Conservation (phyloP, 2,113 vertebrate genomes). For the Microtus richardsoni region DNA sequence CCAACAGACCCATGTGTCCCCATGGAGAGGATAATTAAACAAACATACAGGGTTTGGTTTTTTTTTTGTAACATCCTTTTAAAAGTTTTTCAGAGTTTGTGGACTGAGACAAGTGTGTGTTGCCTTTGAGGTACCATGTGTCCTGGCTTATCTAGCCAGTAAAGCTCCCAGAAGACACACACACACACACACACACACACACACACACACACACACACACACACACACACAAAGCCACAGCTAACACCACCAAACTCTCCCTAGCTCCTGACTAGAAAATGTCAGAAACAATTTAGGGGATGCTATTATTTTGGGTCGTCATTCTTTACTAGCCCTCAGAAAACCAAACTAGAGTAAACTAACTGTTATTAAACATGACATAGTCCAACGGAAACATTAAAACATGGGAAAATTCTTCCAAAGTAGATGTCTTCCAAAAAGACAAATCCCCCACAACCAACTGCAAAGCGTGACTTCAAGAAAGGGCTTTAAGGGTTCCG, state of each 20-base stretch:
- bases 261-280: background rate
- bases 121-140: background rate
- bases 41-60: background rate
- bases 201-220: no score
- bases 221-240: background rate
- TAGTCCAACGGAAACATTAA: background rate
- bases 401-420: background rate
- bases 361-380: background rate
- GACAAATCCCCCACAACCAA: background rate
- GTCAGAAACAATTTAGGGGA: background rate
- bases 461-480: background rate
- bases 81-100: background rate
- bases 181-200: no score
- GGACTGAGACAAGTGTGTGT: background rate
- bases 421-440: background rate
- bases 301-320: background rate
- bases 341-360: background rate
- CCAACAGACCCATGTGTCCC: background rate
- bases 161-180: background rate
- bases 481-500: background rate
- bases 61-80: background rate
- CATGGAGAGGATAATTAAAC: background rate
- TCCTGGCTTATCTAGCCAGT: no score
- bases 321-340: background rate
- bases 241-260: rapidly evolving